Base-by-base conservation (phyloP, 2,797 vertebrate species). In the Acipenser oxyrinchus region DNA sequence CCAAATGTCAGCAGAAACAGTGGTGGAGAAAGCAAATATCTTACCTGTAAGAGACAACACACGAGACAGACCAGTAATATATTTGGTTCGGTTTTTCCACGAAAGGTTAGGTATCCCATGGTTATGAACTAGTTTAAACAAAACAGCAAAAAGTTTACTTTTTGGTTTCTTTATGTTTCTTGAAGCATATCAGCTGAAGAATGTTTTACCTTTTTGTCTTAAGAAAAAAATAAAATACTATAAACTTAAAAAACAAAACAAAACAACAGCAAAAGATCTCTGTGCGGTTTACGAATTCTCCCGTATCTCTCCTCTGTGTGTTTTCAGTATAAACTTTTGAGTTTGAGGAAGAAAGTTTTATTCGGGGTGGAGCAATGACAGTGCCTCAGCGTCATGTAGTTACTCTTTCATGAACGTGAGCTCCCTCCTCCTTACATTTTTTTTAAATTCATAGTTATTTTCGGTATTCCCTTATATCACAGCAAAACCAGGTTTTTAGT, bases 351-450 rank as follows among this genome's bases (percentile, higher is more conserved):
- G 51, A 49, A 73, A 77, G 58, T 72, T 74, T 73, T 15, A 13
- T 11, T 37, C 72, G 68, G 68, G 74, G 78, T 76, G 82, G 81
- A 79, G 80, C 70, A 64, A 69, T 60, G 12, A 51, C 66, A 57
- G 9, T 59, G 64, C 66, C n/a, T 15, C 68, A 71, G 75, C 76
- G 80, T 79, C 81, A 77, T 66, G 71, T 37, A 62, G 15, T 61
- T 50, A 53, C 49, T 49, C 18, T 49, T 66, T 49, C 50, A 62
- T 51, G 51, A 61, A 57, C 52, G 65, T 23, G 15, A 10, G 12
- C 18, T 23, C 49, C 37, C 59, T 58, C 37, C 52, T 9, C 52
- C 52, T 52, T 10, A 10, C 48, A 63, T 6, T 48, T 13, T 18
- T n/a, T 69, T 18, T 18, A 37, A 37, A 37, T 0, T 37, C 23